Conservation (phyloP, 2,113 vertebrate genomes). For the Ceuthmochares aereus region DNA sequence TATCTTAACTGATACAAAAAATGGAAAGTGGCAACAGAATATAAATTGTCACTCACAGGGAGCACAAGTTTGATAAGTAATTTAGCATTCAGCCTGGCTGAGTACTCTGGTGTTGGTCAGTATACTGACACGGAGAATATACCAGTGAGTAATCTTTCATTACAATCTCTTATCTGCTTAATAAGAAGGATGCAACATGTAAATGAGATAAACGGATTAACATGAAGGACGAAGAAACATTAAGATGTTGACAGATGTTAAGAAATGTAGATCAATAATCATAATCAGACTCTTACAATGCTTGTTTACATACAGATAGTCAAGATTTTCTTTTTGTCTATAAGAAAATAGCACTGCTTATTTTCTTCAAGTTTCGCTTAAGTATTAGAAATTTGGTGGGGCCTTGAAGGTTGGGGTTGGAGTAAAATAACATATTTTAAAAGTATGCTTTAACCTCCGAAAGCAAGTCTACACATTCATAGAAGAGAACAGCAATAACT, state of each 20-base stretch:
- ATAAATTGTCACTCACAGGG: not conserved
- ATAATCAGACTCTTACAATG: not conserved
- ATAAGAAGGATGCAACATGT: not conserved
- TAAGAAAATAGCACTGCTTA: not conserved
- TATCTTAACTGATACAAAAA: not conserved
- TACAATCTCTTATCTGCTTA: not conserved
- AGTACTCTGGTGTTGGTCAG: not conserved
- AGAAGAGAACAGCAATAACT: not conserved
- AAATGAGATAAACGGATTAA: not conserved
- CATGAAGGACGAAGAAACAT: not conserved
- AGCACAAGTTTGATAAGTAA: not conserved
- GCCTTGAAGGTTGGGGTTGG: not conserved
- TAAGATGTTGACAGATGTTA: not conserved
- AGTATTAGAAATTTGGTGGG: fast-evolving
- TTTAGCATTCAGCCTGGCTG: not conserved
- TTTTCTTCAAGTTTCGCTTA: not conserved
- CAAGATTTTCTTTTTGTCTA: not conserved
- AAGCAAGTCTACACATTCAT: not conserved
- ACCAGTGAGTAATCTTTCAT: not conserved
- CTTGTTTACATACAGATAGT: not conserved
- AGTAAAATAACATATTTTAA: not conserved
- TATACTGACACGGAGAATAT: fast-evolving
- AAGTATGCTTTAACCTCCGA: not conserved
- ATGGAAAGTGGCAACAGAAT: not conserved
- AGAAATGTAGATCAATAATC: not conserved